Evolutionary conservation across 2,888 invertebrate genomes (phyloP), one percentile per base, ranked within the genome.

Genomic region (Caenorhabditis sulstoni): DNA sequence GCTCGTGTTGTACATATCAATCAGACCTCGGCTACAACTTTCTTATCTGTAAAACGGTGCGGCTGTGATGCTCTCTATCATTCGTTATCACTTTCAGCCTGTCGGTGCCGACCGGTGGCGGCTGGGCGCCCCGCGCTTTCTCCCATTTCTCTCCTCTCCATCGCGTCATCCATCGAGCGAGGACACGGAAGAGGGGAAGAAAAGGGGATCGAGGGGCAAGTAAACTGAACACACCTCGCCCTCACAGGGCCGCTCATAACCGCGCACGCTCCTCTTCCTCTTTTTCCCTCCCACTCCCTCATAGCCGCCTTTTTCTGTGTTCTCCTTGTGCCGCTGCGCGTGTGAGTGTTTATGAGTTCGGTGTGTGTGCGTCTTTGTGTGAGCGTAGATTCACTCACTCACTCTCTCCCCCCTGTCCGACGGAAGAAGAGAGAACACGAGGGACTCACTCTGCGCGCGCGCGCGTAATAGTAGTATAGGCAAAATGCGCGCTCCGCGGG

Each of bases 291-390:
- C 9, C 35, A 16, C 37, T 9, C 7, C 16, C 29, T 53, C 11
- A 41, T 11, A 11, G 14, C 41, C 11, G 12, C 41, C 41, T 11
- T 11, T 41, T 14, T 14, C 11, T 29, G 29, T 29, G 29, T 29
- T 29, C 29, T 29, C 29, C 29, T 29, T 29, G 29, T 29, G 29
- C 53, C 29, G 35, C 37, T n/a, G 53, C 23, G 50, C 44, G 39
- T 59, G 61, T 70, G 70, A 61, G 70, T 70, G 70, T 70, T 70
- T 61, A 61, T 70, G 70, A 70, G 70, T 70, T 61, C 66, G 18
- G 22, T 35, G 35, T 16, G 52, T 57, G 29, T 45, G 41, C n/a
- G 12, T 47, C 41, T 20, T 39, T 67, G 23, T 58, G 37, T 8
- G 12, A 29, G 62, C 49, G 62, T 55, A 39, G 62, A 61, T 52